Base-by-base conservation (phyloP, 1,140 invertebrate species). In the Colletes gigas region DNA sequence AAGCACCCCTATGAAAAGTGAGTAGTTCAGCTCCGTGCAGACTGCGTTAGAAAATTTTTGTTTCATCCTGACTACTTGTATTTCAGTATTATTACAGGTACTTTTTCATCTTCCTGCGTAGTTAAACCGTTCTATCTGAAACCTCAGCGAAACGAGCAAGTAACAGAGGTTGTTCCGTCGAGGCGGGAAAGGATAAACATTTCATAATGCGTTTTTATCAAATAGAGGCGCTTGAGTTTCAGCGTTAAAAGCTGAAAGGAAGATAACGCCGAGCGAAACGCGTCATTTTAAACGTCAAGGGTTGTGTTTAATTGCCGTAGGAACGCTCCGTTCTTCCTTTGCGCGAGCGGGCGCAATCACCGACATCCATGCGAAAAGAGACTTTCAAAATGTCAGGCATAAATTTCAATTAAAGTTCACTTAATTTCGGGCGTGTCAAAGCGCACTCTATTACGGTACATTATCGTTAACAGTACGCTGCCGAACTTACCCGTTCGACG, bases 331-430 rank as follows among this genome's bases (percentile, higher is more conserved):
- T 44, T 44, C 44, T 39, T 21, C 39, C 30, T 63, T 44, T 54
- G 8, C n/a, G 8, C 19, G 10, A 15, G 21, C 21, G 66, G n/a
- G 30, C 30, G 66, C 9, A 21, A 72, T 72, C 77, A 19, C 8
- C 17, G 52, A 3, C 12, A 17, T 6, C 39, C 59, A 17, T 12
- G 59, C 17, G 60, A 47, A 52, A 73, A 70, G 21, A 41, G 55
- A 70, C 50, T 15, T 57, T 41, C 15, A n/a, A 41, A 55, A 30
- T 12, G 52, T 17, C 54, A 47, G 50, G 59, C 70, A 82, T 84
- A 85, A 82, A 85, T 85, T 85, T 85, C 83, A 85, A 85, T 85
- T 72, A 85, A 84, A 70, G 79, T 81, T 85, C 83, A 77, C 84
- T 85, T 85, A 85, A 85, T 85, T 85, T 85, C 72, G 55, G 39